Base-by-base conservation (phyloP, 2,113 vertebrate genomes). In the Bos indicus region DNA sequence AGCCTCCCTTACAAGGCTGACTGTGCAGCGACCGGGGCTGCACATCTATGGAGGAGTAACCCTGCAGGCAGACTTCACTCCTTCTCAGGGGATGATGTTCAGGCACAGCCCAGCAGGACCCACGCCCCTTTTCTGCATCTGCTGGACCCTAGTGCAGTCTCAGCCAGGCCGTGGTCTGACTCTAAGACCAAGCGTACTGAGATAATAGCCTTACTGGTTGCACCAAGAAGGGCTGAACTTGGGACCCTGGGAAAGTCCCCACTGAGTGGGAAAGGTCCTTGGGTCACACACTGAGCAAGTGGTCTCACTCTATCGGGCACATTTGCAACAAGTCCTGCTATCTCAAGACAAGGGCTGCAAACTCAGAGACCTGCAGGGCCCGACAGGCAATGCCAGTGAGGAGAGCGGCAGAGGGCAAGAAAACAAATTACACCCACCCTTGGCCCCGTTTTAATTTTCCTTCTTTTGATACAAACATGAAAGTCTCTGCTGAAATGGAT, bases 21-120 rank as follows among this genome's bases (percentile, higher is more conserved):
- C 28, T 1, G 0, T 15, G 17, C 19, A 1, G 21, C 26, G 51
- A 54, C 13, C 0, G 1, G 33, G 10, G 2, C 67, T 5, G 1
- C 11, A 1, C 4, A 2, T 92, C 48, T 21, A 1, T 17, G 17
- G 14, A 48, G 60, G n/a, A 43, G 7, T 12, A 7, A 11, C 30
- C 2, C 46, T 46, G 13, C 8, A 3, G 43, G 30, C 5, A 1
- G 10, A 15, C 9, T 33, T 77, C 2, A 1, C 25, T 26, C 8
- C 48, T 77, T 3, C 43, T 46, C 3, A 0, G 23, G 51, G 52
- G 10, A 36, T 7, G 13, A 36, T 62, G 54, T 48, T 62, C 30
- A 74, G 52, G 52, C 59, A 52, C 16, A 25, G 8, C 40, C 28
- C 28, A 28, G 81, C 46, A 64, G 46, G 36, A 8, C 30, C 23